These are phyloP conservation scores for Cyaniris semiargus DNA, from an alignment of 2,888 invertebrate species.

Conservation along the genomic window DNA sequence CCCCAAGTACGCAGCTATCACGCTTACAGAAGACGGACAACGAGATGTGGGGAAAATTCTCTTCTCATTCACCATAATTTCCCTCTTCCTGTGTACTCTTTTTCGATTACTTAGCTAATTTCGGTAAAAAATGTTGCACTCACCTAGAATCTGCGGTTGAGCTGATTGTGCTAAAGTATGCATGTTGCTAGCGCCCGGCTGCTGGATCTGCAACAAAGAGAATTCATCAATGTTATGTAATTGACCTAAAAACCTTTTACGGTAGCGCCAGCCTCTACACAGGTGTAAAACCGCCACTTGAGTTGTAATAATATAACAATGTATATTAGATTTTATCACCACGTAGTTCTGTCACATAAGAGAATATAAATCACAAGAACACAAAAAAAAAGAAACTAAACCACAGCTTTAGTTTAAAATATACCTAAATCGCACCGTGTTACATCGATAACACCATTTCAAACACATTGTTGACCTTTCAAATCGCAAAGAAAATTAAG, in stretches of 20 bases:
- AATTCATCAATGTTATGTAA: slow-evolving; percentile 33
- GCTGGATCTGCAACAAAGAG: slow-evolving; percentile 70
- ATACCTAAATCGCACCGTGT: no score
- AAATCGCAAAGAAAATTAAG: neutral
- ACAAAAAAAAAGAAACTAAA: neutral
- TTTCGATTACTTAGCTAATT: neutral
- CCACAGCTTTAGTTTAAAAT: neutral
- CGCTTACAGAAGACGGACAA: slow-evolving; percentile 57
- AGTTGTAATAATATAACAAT: neutral
- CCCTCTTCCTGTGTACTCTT: neutral
- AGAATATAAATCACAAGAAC: neutral
- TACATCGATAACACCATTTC: neutral
- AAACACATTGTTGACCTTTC: neutral
- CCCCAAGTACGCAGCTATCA: slow-evolving; percentile 66
- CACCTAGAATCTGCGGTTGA: slow-evolving; percentile 68
- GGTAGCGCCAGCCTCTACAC: neutral
- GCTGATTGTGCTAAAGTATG: slow-evolving; percentile 69
- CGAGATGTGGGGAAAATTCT: slow-evolving; percentile 57
- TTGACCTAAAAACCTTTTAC: slow-evolving; percentile 9
- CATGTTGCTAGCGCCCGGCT: slow-evolving; percentile 69
- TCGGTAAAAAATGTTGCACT: slow-evolving; percentile 41
- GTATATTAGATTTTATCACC: neutral
- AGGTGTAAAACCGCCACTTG: neutral
- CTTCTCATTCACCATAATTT: neutral
- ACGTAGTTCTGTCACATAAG: neutral